A percentile compares a stretch with the other conserved stretches of the same genome.
Conservation (phyloP, 2,797 vertebrate species). For the Adrianichthys oophorus region DNA sequence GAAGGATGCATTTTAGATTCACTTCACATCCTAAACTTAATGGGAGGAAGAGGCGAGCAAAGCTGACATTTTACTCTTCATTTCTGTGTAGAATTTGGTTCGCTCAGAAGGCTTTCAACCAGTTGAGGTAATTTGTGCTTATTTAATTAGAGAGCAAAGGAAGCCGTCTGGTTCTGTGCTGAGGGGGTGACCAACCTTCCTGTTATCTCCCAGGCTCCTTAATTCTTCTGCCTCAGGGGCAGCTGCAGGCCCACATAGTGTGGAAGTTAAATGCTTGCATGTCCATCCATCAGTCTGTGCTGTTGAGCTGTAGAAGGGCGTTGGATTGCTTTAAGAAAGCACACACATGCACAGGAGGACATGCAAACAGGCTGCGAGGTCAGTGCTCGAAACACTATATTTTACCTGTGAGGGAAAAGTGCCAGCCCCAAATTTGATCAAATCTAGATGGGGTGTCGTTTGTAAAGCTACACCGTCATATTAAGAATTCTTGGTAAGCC, state of each 20-base stretch:
- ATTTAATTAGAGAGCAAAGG: conserved; percentile 64
- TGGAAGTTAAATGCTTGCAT: not conserved
- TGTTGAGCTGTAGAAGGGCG: too few species aligned
- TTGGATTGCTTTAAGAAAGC: too few species aligned
- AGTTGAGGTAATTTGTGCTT: conserved; percentile 50
- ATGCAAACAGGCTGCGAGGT: too few species aligned
- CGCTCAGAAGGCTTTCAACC: conserved; percentile 50
- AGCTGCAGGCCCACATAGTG: conserved; percentile 15
- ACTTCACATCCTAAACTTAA: conserved; percentile 27
- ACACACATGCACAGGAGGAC: too few species aligned
- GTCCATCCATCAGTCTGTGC: too few species aligned
- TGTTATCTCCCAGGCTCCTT: conserved; percentile 60
- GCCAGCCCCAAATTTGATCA: too few species aligned
- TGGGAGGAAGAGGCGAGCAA: conserved; percentile 8
- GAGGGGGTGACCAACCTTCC: conserved; percentile 42
- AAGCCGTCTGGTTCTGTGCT: conserved; percentile 47
- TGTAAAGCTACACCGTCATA: too few species aligned
- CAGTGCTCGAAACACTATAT: too few species aligned
- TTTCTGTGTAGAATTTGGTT: conserved; percentile 32
- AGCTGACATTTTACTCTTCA: conserved; percentile 10
- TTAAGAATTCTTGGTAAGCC: too few species aligned
- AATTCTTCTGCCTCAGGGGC: conserved; percentile 49
- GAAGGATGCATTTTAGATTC: not conserved
- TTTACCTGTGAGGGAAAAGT: too few species aligned
- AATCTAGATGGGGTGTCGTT: too few species aligned